phyloP scores from a whole-genome alignment of 2,113 vertebrate species.

The Lichenostomus cassidix region DNA sequence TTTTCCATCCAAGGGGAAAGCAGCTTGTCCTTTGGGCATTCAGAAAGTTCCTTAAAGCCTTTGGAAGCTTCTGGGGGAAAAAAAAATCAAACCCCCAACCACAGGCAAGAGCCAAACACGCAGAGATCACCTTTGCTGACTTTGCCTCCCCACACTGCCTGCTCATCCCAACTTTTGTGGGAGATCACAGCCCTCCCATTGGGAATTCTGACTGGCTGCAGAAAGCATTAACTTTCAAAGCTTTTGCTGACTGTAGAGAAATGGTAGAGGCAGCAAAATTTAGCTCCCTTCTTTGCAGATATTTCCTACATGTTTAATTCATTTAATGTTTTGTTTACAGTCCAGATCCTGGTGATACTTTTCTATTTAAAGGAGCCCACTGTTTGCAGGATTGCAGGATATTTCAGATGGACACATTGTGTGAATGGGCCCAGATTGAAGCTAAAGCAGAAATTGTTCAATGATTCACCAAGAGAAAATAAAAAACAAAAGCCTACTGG shows the following conservation, averaged over 20 bases:
- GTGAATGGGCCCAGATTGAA: conserved; percentile 52
- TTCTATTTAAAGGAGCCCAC: conserved; percentile 30
- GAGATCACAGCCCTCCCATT: background rate
- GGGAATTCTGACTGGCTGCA: background rate
- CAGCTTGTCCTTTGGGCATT: background rate
- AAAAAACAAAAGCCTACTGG: conserved; percentile 34
- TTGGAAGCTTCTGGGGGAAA: background rate
- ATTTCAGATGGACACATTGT: conserved; percentile 10
- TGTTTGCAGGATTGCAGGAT: conserved; percentile 24
- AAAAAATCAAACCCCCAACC: background rate
- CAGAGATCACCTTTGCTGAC: background rate
- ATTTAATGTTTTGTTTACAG: conserved; percentile 17
- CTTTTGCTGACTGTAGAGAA: background rate
- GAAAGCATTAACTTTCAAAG: conserved; percentile 10
- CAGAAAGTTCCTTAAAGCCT: background rate
- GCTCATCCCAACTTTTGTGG: background rate
- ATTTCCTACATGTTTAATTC: conserved; percentile 19
- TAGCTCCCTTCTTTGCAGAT: background rate
- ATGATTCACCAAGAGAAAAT: conserved; percentile 49
- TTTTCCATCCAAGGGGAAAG: background rate
- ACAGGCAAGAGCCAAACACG: background rate
- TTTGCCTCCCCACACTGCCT: background rate
- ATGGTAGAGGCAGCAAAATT: background rate
- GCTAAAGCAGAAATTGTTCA: conserved; percentile 47
- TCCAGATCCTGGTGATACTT: conserved; percentile 2